Base-by-base conservation (phyloP, 2,797 vertebrate genomes). In the Spinus pinus region DNA sequence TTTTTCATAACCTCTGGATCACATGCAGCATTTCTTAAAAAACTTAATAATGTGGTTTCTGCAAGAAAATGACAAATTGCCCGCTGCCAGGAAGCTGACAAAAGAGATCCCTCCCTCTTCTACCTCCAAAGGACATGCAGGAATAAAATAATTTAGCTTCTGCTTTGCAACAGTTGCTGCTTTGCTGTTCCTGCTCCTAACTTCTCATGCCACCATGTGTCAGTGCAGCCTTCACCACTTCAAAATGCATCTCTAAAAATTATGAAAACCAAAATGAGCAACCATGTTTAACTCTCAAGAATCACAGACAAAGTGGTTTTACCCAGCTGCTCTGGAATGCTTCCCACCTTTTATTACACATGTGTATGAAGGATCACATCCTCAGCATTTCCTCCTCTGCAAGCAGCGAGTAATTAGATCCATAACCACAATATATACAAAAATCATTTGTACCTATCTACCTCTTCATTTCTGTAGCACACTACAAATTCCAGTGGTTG, bases 41-140 rank as follows among this genome's bases (percentile, higher is more conserved):
- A 96, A 94, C 71, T 71, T 88, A 94, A 92, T 73, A 93, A 92
- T 5, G 27, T 50, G 49, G 77, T 96, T 86, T 90, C 88, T 5
- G 9, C 46, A 92, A 78, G 73, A 96, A 95, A 96, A 95, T 86
- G 80, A 96, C 78, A 86, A 91, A 96, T 60, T 84, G 46, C 57
- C 58, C 56, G 54, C 74, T 88, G 84, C 69, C 84, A 81, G 75
- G 64, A 93, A 93, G 61, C 62, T 81, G 94, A 95, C 89, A 88
- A 95, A 95, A 93, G 54, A 93, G 95, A 93, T 53, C 50, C 60
- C 93, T 96, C 50, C 89, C 81, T 94, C 83, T 8, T 12, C 47
- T 83, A 94, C 80, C 27, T 95, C 69, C 4, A 11, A 77, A 42
- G 41, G 88, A 74, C 21, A 4, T 23, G 33, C 42, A 84, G 33